phyloP scores from a whole-genome alignment of 2,797 vertebrate species.

The Morus bassanus region DNA sequence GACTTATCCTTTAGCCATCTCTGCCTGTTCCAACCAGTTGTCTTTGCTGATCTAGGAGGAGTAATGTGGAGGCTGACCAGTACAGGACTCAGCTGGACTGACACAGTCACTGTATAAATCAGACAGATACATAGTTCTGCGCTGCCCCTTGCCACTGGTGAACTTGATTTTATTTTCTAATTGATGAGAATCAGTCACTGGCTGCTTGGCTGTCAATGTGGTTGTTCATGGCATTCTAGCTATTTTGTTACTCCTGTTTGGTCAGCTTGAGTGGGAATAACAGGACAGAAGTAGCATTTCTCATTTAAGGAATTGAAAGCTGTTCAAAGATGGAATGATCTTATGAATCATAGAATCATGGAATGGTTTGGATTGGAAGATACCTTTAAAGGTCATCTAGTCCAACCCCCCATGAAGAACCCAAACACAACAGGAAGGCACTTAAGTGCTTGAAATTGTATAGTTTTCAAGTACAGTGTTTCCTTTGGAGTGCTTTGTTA shows the following conservation, averaged over 20 bases:
- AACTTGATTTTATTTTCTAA: background rate
- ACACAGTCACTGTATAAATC: background rate
- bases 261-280: background rate
- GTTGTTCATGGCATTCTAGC: background rate
- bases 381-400: background rate
- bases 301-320: background rate
- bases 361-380: background rate
- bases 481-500: background rate
- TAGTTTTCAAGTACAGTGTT: background rate
- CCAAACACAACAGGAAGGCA: background rate
- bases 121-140: background rate
- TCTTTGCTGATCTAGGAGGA: background rate
- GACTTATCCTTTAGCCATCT: background rate
- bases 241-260: background rate
- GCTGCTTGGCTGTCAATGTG: background rate
- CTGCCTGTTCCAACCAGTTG: background rate
- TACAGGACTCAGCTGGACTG: background rate
- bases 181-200: background rate
- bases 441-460: background rate
- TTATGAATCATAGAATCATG: background rate
- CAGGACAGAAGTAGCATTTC: background rate
- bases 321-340: background rate
- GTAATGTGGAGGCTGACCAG: background rate
- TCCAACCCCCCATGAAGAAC: background rate
- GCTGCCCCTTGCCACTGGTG: background rate